Base-by-base conservation (phyloP, 1,140 invertebrate genomes). In the Melanaphis sacchari region DNA sequence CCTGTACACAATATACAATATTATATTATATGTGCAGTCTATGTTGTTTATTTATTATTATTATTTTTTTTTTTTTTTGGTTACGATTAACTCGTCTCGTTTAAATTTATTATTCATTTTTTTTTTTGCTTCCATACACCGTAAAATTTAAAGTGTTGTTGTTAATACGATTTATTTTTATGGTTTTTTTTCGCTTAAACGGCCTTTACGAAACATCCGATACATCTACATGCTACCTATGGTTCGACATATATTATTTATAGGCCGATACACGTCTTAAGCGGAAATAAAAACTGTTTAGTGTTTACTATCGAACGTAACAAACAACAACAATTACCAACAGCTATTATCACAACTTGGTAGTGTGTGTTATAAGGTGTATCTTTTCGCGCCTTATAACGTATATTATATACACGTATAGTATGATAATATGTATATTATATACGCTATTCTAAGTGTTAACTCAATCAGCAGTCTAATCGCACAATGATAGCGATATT, bases 41-140 rank as follows among this genome's bases (percentile, higher is more conserved):
- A 15, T 76, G 31, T 76, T 49, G 18, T 11, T 7, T 43, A 8
- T 43, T n/a, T n/a, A n/a, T n/a, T n/a, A n/a, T n/a, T n/a, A n/a
- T n/a, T n/a, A n/a, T n/a, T 26, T 31, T 31, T 11, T 36, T 38
- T 22, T 89, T 52, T 36, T 89, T 89, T 89, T 36, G 8, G 31
- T 36, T 38, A 2, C 36, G 46, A 89, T 89, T 52, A 52, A 89
- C 87, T 89, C 87, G 46, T 89, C 22, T 88, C 87, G 87, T 49
- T 43, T 85, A 43, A 26, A 31, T 43, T 88, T 88, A 49, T 49
- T 49, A 36, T 88, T 52, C 21, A 7, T 38, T 88, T 49, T 49
- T 87, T 84, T n/a, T n/a, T 88, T 49, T 9, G n/a, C n/a, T 46
- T 87, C 46, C n/a, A 52, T 49, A 24, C 9, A 21, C 2, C 21